Evolutionary conservation across 2,888 invertebrate genomes (phyloP), one percentile per base, ranked within the genome.

Genomic region (Drosophila ustulata): DNA sequence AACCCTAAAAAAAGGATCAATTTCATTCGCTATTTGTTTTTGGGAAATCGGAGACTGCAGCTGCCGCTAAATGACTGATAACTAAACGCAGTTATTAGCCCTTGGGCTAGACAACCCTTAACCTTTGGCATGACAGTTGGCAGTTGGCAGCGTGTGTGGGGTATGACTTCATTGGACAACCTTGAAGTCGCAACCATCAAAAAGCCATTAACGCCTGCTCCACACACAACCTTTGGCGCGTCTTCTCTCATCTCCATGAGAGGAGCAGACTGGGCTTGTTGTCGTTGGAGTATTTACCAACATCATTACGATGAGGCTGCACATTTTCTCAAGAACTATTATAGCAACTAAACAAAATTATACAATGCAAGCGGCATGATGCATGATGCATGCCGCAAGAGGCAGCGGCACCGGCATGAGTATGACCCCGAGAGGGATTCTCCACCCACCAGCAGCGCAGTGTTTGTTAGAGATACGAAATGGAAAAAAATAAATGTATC

Each of bases 231-330:
- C 74, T 70, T 71, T 76, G 45, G 13, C 43, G 55, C 66, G 58
- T 57, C 49, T 59, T 52, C 37, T n/a, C 25, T 13, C 26, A 13
- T 39, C 39, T 6, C 6, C 39, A 39, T 39, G 28, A 13, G 39
- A 13, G 39, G 5, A 37, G 37, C n/a, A 39, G 39, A n/a, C 39
- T 26, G 37, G 37, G 23, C 9, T 30, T 58, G 39, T 57, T 43
- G 66, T 66, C 59, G 53, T 61, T 39, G 30, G 43, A 45, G 65
- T 86, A 75, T 83, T 83, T 88, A 87, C 78, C 78, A 84, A 78
- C 89, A 83, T 75, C 84, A 83, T 83, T 83, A 83, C 75, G 82
- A 83, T 83, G 83, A 83, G 82, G 68, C 80, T 80, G 89, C 85
- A 88, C 63, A 88, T 75, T 89, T 85, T 85, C 83, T 57, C 65